Evolutionary conservation across 23 tunicate genomes (phyloP), one percentile per base, ranked within the genome.

Genomic region (Corella eumyota): DNA sequence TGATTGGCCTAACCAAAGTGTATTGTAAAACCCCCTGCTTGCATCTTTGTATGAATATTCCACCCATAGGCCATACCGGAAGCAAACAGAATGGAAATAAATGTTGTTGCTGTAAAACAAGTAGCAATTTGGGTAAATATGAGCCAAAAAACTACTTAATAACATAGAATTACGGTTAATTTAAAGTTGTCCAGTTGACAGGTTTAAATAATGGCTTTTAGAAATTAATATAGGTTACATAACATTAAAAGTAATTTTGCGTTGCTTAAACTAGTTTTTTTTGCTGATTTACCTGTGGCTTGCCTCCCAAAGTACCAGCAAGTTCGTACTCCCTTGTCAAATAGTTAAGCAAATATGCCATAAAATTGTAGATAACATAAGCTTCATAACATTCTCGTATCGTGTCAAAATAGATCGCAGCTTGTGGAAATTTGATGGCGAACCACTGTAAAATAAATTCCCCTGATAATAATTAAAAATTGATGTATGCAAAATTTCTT

Each of bases 371-470:
- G 23, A 92, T 71, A n/a, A 83, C 98, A 56, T 82, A 92, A n/a
- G 98, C 98, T 76, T 83, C 98, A 53, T 92, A 92, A 62, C 93
- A 82, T 55, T 92, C 93, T 7, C 98, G 87, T 0, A 82, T 29
- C 0, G 93, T 76, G 68, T 83, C 98, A 34, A 92, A 71, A 45
- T 92, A 92, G 45, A 92, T 92, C 0, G 98, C 83, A 30, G 35
- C 19, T 0, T 36, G 13, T 3, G 98, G 79, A 45, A 71, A 75
- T 29, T 45, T 61, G 28, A 83, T 66, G 29, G 87, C 83, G 48
- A 92, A 59, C 81, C 75, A 83, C 82, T 75, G 40, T 6, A 74
- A 64, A 24, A 58, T 15, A n/a, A 53, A 11, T 11, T n/a, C 25
- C 7, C n/a, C 21, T n/a, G 7, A 53, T n/a, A 53, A 53, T 7